phyloP scores from a whole-genome alignment of 2,797 vertebrate genomes.

The Etheostoma nigrum region DNA sequence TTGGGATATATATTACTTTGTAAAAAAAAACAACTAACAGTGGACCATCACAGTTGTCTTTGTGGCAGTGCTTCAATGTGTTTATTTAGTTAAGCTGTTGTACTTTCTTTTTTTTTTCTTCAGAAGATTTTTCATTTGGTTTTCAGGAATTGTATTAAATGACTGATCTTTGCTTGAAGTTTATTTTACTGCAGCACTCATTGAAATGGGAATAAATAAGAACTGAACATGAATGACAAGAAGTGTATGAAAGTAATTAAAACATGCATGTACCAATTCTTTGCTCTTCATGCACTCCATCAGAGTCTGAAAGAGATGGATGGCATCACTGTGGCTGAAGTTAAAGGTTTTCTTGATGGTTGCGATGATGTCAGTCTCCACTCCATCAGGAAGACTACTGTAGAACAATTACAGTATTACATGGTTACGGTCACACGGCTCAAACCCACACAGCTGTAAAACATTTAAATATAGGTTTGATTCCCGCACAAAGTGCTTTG shows the following conservation, averaged over 20 bases:
- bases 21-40: constrained; percentile 22
- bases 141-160: background rate
- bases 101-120: background rate
- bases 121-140: constrained; percentile 5
- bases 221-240: background rate
- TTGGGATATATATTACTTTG: constrained; percentile 15
- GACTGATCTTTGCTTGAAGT: background rate
- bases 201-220: background rate
- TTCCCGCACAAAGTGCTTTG: background rate
- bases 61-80: background rate
- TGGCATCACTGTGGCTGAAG: constrained; percentile 95
- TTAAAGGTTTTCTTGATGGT: constrained; percentile 99
- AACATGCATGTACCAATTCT: constrained; percentile 89
- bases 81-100: background rate
- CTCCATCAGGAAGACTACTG: constrained; percentile 94
- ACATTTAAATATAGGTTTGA: constrained; percentile 15
- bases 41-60: background rate
- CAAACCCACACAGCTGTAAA: constrained; percentile 11
- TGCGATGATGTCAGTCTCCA: constrained; percentile 95
- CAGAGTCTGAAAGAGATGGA: constrained; percentile 96
- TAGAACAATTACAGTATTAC: constrained; percentile 5
- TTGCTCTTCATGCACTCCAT: constrained; percentile 99
- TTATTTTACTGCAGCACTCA: background rate
- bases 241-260: background rate
- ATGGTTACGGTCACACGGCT: background rate